These are phyloP conservation scores for Acanthurus lineatus DNA, from an alignment of 2,797 vertebrate genomes.

Conservation along the genomic window DNA sequence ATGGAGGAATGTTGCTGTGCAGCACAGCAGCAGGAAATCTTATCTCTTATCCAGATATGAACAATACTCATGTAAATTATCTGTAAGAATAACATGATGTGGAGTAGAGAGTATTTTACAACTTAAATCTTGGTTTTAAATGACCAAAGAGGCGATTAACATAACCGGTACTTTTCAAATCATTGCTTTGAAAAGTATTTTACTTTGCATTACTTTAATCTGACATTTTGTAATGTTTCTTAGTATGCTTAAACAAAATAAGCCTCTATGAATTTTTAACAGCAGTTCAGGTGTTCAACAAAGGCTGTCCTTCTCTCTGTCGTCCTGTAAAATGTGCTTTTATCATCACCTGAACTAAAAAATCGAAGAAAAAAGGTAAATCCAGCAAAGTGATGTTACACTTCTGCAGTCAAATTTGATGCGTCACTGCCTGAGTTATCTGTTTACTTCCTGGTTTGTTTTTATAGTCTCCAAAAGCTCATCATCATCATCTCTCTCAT, in stretches of 20 bases:
- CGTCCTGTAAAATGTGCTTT: background rate
- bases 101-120: too few relatives aligned
- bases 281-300: background rate
- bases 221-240: too few relatives aligned
- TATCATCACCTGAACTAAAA: background rate
- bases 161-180: background rate
- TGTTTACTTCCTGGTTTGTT: background rate
- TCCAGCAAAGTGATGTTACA: background rate
- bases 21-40: background rate
- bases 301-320: background rate
- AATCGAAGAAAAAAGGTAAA: background rate
- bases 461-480: background rate
- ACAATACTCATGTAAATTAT: background rate
- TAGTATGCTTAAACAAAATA: background rate
- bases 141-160: background rate
- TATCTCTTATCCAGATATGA: slow-evolving; percentile 3
- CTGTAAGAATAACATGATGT: background rate
- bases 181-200: too few relatives aligned
- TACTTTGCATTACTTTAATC: too few relatives aligned
- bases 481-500: background rate
- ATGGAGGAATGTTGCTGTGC: background rate
- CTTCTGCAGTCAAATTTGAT: background rate
- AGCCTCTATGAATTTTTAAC: background rate
- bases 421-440: background rate
- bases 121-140: background rate